phyloP scores from a whole-genome alignment of 1,140 invertebrate genomes.

The Meloidogyne hapla region DNA sequence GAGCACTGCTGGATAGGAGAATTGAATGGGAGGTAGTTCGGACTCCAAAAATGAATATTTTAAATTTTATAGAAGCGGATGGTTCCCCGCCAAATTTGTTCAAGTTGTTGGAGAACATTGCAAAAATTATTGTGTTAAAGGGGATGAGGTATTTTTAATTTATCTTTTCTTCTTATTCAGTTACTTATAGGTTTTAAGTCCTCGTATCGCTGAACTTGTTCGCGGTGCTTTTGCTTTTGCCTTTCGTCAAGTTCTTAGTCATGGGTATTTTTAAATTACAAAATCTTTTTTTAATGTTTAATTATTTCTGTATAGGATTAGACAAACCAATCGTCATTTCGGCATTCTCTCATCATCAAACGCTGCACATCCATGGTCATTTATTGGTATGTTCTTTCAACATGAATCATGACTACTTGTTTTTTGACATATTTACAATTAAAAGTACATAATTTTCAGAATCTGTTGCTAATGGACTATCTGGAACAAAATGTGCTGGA shows the following conservation, averaged over 20 bases:
- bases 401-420: neutral
- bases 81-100: constrained; percentile 83
- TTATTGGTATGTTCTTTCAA: constrained; percentile 74
- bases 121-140: constrained; percentile 87
- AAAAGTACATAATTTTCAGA: neutral
- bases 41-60: neutral
- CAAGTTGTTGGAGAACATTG: constrained; percentile 87
- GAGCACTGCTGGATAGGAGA: constrained; percentile 99
- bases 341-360: constrained; percentile 65
- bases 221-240: constrained; percentile 85
- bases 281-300: neutral
- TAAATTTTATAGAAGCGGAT: constrained; percentile 72
- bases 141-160: constrained; percentile 78
- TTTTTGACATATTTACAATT: constrained; percentile 29
- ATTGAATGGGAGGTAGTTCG: constrained; percentile 78
- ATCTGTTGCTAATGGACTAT: neutral
- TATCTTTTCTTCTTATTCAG: neutral
- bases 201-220: constrained; percentile 91
- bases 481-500: neutral
- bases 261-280: constrained; percentile 72
- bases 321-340: neutral
- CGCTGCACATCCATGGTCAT: constrained; percentile 95
- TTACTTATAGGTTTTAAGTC: constrained; percentile 72
- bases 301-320: neutral
- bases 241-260: constrained; percentile 88